Base-by-base conservation (phyloP, 53 echinoderm and acorn worm genomes). In the Luidia sarsii region DNA sequence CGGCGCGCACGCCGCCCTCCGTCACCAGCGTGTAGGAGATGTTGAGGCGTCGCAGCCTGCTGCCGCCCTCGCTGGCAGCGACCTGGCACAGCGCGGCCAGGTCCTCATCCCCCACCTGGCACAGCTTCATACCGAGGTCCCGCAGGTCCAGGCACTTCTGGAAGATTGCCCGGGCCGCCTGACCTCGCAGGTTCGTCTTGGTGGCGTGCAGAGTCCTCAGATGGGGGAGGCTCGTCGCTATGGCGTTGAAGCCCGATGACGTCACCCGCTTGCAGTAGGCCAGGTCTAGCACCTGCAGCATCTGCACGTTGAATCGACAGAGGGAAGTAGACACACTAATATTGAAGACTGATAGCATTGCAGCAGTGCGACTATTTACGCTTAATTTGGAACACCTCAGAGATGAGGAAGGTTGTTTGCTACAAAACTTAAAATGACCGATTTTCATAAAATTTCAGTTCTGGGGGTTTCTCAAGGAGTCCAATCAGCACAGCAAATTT, bases 21-120 rank as follows among this genome's bases (percentile, higher is more conserved):
- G 90, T 89, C 1, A 81, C 80, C 69, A 85, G 70, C 24, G 90
- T 83, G 16, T 85, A 85, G 7, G 81, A 89, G 60, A 89, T 21
- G 64, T 89, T 64, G 6, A 89, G 67, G 18, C 64, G 71, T 13
- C 66, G 55, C 14, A 89, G 20, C 41, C 69, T 50, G 37, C 62
- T 80, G 18, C 63, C 43, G 6, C 49, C 23, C 27, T 80, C 35
- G n/a, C 61, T 34, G 15, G 68, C 24, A 43, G 64, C 87, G 18
- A 81, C 67, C 30, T 81, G 63, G 27, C 87, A 87, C 23, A 87
- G 43, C 20, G 81, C 81, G 45, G 63, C 56, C 15, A 87, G 48
- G 60, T 87, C 87, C 39, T 87, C 38, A 32, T 87, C 87, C 30
- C 72, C 41, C 13, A 87, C 63, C 39, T 81, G 87, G 64, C 87